Evolutionary conservation across 2,797 vertebrate species (phyloP), one percentile per base, ranked within the genome.

Genomic region (Florisuga fusca): DNA sequence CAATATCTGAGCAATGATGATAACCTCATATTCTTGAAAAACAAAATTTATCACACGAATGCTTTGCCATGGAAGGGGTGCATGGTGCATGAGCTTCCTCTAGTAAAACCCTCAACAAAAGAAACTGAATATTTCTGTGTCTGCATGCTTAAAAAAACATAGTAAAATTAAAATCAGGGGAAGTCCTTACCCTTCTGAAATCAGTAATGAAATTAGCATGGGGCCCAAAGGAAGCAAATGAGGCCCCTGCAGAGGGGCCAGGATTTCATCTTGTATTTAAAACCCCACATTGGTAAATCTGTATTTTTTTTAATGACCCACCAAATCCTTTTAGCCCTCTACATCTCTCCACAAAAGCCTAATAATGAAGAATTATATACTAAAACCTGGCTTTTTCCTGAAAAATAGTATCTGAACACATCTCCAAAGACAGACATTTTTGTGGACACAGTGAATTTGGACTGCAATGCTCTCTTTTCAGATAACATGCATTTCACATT

Each of bases 201-300:
- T 62, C 71, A 85, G 50, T 71, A 84, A 79, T 45, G 34, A 80
- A 96, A 94, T 67, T 79, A 84, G 38, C 15, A 75, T 41, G 53
- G 36, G 66, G 54, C 85, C 38, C 7, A 12, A 86, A 94, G 93
- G 83, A 91, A 94, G 77, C 34, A 84, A 78, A 76, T 0, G 25
- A 78, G 63, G 74, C 54, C 61, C 38, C n/a, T 84, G 89, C 36
- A 20, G 19, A 90, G 34, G 48, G 36, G 34, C 21, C 75, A 68
- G 71, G 58, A 89, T 87, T 96, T 94, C 31, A 89, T 46, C 46
- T 81, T 63, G 46, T 73, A 48, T 88, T 93, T 89, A 67, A 93
- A 89, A 90, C 21, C 43, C 57, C 71, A 63, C 51, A 43, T 43
- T 74, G 45, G 51, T 26, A 66, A 62, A 86, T 63, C 63, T 78